phyloP scores from a whole-genome alignment of 2,113 vertebrate species.

The Leptobrachium leishanense region DNA sequence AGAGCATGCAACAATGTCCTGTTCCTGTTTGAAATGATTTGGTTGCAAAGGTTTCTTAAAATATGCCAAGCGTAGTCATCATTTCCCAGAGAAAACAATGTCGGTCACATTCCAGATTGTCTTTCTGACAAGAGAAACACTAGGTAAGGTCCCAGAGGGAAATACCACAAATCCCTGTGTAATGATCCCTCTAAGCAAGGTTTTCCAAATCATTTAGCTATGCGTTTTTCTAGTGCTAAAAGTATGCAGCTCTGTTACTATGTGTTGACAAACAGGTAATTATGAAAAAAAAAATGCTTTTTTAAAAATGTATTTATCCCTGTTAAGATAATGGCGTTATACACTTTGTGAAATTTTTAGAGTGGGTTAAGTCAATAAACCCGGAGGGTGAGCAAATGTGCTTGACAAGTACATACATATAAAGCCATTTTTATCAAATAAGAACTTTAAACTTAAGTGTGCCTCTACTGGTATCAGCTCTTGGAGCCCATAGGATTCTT shows the following conservation, averaged over 20 bases:
- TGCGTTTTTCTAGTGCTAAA: conserved; percentile 1
- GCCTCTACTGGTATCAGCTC: too few relatives aligned
- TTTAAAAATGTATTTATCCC: too few relatives aligned
- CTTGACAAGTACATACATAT: too few relatives aligned
- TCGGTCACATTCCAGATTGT: conserved; percentile 42
- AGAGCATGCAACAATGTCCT: conserved; percentile 42
- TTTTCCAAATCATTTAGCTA: conserved; percentile 15
- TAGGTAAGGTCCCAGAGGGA: conserved; percentile 45
- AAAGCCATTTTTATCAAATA: too few relatives aligned
- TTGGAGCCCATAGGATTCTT: too few relatives aligned
- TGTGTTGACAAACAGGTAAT: neutral
- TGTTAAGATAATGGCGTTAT: too few relatives aligned
- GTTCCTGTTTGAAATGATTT: conserved; percentile 37
- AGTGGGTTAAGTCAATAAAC: too few relatives aligned
- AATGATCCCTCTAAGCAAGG: conserved; percentile 31
- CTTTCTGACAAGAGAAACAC: conserved; percentile 25
- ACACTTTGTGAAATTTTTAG: too few relatives aligned
- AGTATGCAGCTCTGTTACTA: neutral
- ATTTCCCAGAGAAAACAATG: conserved; percentile 31
- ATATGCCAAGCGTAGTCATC: conserved; percentile 9
- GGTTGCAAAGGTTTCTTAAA: conserved; percentile 33
- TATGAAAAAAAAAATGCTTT: too few relatives aligned
- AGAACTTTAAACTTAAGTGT: too few relatives aligned
- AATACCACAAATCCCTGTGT: conserved; percentile 38
- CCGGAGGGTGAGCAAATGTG: too few relatives aligned